Conservation (phyloP, 2,113 vertebrate genomes). For the Paraplagusia blochii region DNA sequence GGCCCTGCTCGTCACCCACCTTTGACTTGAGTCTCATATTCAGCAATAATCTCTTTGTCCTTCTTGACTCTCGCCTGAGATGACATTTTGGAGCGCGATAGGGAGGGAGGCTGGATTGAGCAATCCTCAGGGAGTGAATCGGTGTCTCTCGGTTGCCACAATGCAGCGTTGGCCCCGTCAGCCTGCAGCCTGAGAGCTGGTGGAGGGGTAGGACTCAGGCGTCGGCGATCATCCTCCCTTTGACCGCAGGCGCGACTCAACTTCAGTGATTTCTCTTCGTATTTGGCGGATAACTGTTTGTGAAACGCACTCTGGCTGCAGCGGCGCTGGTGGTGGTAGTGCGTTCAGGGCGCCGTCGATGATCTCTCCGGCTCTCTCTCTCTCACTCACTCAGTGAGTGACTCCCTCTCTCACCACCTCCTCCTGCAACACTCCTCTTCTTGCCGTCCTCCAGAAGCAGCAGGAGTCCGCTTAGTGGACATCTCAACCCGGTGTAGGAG, state of each 20-base stretch:
- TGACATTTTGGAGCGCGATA: conserved; percentile 81
- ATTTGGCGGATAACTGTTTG: no score
- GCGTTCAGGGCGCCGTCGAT: conserved; percentile 49
- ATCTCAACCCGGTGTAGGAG: conserved; percentile 18
- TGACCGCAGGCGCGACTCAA: conserved; percentile 34
- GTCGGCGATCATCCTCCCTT: conserved; percentile 23
- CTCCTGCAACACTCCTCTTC: conserved; percentile 19
- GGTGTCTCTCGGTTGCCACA: conserved; percentile 36
- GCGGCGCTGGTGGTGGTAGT: conserved; percentile 8
- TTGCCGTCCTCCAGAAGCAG: conserved; percentile 1
- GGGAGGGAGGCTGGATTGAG: conserved; percentile 38
- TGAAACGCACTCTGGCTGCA: no score
- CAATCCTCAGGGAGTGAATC: conserved; percentile 41
- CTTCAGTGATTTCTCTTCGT: conserved; percentile 22
- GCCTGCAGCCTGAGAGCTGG: conserved; percentile 2
- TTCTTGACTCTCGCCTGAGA: conserved; percentile 93
- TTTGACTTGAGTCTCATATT: conserved; percentile 96
- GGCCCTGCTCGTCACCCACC: conserved; percentile 73
- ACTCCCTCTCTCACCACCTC: conserved; percentile 47
- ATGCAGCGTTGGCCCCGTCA: conserved; percentile 30
- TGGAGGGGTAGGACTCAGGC: conserved; percentile 48
- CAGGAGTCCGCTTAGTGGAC: conserved; percentile 23
- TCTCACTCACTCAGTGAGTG: conserved; percentile 31
- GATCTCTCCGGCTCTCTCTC: conserved; percentile 26
- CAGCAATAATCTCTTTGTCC: conserved; percentile 96